Evolutionary conservation across 2,888 invertebrate genomes (phyloP), one percentile per base, ranked within the genome.

Genomic region (Chirona hameri): DNA sequence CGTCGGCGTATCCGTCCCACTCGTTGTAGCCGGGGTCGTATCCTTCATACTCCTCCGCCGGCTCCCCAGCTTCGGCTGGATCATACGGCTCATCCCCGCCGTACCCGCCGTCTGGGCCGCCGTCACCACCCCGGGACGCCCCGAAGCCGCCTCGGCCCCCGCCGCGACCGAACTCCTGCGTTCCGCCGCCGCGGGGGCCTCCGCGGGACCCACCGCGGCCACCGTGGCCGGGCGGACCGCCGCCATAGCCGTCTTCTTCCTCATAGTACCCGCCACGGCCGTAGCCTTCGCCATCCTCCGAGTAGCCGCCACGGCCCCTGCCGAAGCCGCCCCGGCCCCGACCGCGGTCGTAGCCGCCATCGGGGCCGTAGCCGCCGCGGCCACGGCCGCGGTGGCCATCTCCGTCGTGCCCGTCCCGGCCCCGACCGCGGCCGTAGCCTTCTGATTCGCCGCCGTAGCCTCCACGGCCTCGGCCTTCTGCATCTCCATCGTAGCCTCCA

Each of bases 1-100:
- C 14, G 76, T 76, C 76, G 0, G 24, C 76, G 46, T 76, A 76
- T 0, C 15, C 39, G 39, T 21, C 39, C 39, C 46, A 76, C 24
- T 76, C 39, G 46, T 76, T 39, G 46, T 76, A 27, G 39, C 9
- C 31, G 21, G 24, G 31, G 14, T 31, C 72, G 27, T 12, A 29
- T n/a, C 65, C 65, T 27, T 12, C n/a, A 5, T 72, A 7, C 15
- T 72, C 29, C 18, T 1, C 31, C 18, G 18, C 27, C 72, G 46
- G 27, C 21, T 29, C 27, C 15, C 10, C 46, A n/a, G 39, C 21
- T 1, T 82, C 60, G 82, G 82, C 81, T 39, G 82, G 60, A n/a
- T 39, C n/a, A 27, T 72, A 24, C 52, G 79, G 65, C 27, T 80
- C 81, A 46, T 83, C 82, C 18, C 82, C 84, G 60, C 83, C 81